phyloP scores from a whole-genome alignment of 1,140 invertebrate species.

The Drosophila sulfurigaster region DNA sequence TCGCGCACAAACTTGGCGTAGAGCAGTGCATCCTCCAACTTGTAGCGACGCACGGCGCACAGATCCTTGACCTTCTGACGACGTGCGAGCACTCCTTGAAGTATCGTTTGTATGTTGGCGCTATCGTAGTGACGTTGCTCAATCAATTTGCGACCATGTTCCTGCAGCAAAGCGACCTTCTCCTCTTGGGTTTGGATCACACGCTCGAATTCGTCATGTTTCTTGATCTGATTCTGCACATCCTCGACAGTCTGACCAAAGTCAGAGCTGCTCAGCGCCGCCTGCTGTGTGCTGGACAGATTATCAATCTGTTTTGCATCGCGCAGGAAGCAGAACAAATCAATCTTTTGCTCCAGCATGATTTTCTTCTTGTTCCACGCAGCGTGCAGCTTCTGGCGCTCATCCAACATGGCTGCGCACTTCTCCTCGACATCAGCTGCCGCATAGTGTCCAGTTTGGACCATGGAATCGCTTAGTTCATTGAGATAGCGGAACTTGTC shows the following conservation, averaged over 20 bases:
- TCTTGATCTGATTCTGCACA: slow-evolving; percentile 93
- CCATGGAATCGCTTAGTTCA: slow-evolving; percentile 93
- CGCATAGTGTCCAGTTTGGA: slow-evolving; percentile 94
- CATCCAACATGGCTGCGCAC: slow-evolving; percentile 91
- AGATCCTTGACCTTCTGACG: slow-evolving; percentile 90
- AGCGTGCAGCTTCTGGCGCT: slow-evolving; percentile 91
- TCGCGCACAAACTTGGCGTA: slow-evolving; percentile 96
- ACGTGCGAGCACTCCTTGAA: slow-evolving; percentile 90
- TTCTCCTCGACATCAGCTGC: slow-evolving; percentile 92
- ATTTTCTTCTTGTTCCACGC: slow-evolving; percentile 96
- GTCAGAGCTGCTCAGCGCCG: slow-evolving; percentile 87
- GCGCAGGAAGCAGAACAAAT: slow-evolving; percentile 96
- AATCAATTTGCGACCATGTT: slow-evolving; percentile 95
- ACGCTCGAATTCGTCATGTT: slow-evolving; percentile 96
- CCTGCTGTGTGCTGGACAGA: slow-evolving; percentile 95
- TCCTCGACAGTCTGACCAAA: slow-evolving; percentile 91
- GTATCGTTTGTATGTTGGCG: slow-evolving; percentile 90
- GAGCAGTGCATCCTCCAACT: slow-evolving; percentile 92
- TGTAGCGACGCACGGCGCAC: slow-evolving; percentile 87
- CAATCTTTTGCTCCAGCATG: slow-evolving; percentile 96
- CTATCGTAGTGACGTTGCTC: slow-evolving; percentile 98
- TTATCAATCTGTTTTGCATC: slow-evolving; percentile 98
- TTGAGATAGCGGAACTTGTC: slow-evolving; percentile 93
- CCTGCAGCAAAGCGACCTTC: slow-evolving; percentile 93
- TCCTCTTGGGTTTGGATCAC: slow-evolving; percentile 92